Conservation (phyloP, 2,113 vertebrate genomes). For the Morone saxatilis region DNA sequence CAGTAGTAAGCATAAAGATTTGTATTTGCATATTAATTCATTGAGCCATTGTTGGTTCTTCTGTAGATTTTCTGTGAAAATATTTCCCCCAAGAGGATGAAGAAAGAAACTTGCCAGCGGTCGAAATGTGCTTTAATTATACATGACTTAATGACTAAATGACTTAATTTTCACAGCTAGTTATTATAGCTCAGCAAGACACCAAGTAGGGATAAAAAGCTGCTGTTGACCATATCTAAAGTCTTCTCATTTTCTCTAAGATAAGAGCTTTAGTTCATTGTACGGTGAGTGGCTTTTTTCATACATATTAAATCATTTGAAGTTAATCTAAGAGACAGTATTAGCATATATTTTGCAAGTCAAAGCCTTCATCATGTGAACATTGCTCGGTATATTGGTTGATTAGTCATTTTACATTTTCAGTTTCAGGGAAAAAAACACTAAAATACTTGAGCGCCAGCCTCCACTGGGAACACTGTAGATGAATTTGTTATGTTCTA, state of each 20-base stretch:
- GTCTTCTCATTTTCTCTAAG: neutral
- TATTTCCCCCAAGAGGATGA: neutral
- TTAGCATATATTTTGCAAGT: slow-evolving; percentile 9
- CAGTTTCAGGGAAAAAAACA: neutral
- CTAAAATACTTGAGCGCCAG: neutral
- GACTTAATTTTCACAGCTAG: slow-evolving; percentile 45
- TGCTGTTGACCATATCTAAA: slow-evolving; percentile 16
- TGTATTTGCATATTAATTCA: slow-evolving; percentile 30
- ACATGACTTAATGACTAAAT: slow-evolving; percentile 41
- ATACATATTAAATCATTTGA: neutral
- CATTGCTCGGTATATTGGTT: neutral
- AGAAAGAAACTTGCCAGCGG: slow-evolving; percentile 25
- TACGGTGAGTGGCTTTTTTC: neutral
- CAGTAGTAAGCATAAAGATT: slow-evolving; percentile 27
- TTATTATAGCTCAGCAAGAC: slow-evolving; percentile 31
- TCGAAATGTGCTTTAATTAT: slow-evolving; percentile 71
- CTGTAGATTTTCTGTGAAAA: slow-evolving; percentile 12
- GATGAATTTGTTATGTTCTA: neutral
- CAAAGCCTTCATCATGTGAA: neutral
- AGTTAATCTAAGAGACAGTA: neutral
- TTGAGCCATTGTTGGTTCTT: slow-evolving; percentile 3
- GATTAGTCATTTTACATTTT: slow-evolving; percentile 11
- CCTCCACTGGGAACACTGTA: neutral
- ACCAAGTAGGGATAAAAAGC: slow-evolving; percentile 13
- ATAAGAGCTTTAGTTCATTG: neutral